Percentiles rank a stretch among this genome's conserved stretches.
phyloP scores from a whole-genome alignment of 2,888 invertebrate genomes.

The Strigamia crassipes region DNA sequence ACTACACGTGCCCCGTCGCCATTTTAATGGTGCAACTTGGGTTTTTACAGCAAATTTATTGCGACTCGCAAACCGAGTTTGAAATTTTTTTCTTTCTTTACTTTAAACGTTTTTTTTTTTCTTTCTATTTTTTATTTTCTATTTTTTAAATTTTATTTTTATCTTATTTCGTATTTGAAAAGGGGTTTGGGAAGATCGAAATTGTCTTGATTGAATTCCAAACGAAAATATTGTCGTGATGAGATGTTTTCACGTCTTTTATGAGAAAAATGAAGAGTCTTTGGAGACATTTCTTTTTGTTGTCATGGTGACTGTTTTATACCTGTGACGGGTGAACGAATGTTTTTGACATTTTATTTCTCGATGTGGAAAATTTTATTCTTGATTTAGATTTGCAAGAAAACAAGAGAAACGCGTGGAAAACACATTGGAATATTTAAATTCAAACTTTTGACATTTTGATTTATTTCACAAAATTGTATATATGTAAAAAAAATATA shows the following conservation, averaged over 20 bases:
- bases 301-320: conserved; percentile 16
- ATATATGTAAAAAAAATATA: not conserved
- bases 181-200: not conserved
- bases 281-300: not conserved
- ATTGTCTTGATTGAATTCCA: not conserved
- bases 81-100: conserved; percentile 10
- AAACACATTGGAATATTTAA: not conserved
- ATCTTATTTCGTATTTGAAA: not conserved
- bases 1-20: conserved; percentile 31
- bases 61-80: conserved; percentile 27
- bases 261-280: not conserved
- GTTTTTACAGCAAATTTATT: conserved; percentile 43
- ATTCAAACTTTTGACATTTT: not conserved
- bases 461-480: not conserved
- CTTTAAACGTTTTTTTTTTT: not conserved
- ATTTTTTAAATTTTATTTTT: not conserved
- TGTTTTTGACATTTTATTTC: conserved; percentile 8
- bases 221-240: not conserved
- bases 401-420: not conserved
- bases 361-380: not conserved
- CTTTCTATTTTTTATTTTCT: not conserved
- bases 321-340: not conserved
- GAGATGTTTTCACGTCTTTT: conserved; percentile 7
- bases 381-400: not conserved
- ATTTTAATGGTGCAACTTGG: conserved; percentile 43